These are phyloP conservation scores for Lycophotia porphyrea DNA, from an alignment of 2,888 invertebrate species.

Conservation along the genomic window DNA sequence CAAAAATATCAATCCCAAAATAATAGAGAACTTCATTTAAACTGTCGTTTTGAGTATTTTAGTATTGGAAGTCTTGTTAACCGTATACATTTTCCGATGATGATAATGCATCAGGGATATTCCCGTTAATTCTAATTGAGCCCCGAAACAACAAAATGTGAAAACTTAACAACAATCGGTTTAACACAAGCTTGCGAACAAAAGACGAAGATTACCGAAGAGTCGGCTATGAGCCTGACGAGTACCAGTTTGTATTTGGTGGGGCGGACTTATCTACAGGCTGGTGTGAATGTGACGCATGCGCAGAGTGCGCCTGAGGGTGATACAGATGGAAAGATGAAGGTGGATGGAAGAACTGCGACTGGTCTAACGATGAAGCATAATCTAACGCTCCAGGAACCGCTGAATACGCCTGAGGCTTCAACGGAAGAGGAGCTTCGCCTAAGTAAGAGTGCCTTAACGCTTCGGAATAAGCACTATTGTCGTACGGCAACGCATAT, in stretches of 20 bases:
- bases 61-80: constrained; percentile 76
- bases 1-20: constrained; percentile 61
- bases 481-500: constrained; percentile 88
- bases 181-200: constrained; percentile 64
- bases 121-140: constrained; percentile 73
- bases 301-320: constrained; percentile 89
- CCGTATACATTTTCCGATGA: constrained; percentile 80
- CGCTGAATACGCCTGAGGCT: constrained; percentile 97
- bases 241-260: constrained; percentile 94
- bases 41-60: constrained; percentile 75
- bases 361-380: constrained; percentile 93
- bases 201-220: constrained; percentile 62
- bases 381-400: constrained; percentile 92
- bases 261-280: constrained; percentile 91
- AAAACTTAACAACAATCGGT: constrained; percentile 69
- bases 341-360: constrained; percentile 95
- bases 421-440: constrained; percentile 92
- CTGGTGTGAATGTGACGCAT: constrained; percentile 86
- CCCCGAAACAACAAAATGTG: constrained; percentile 67
- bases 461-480: constrained; percentile 92
- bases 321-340: constrained; percentile 97
- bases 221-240: constrained; percentile 93
- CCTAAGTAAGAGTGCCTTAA: constrained; percentile 90
- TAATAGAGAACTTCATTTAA: constrained; percentile 58
- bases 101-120: constrained; percentile 64